Percentiles rank a stretch among this genome's conserved stretches.
These are phyloP conservation scores for Zaprionus obscuricornis DNA, from an alignment of 2,888 invertebrate species.

Conservation along the genomic window DNA sequence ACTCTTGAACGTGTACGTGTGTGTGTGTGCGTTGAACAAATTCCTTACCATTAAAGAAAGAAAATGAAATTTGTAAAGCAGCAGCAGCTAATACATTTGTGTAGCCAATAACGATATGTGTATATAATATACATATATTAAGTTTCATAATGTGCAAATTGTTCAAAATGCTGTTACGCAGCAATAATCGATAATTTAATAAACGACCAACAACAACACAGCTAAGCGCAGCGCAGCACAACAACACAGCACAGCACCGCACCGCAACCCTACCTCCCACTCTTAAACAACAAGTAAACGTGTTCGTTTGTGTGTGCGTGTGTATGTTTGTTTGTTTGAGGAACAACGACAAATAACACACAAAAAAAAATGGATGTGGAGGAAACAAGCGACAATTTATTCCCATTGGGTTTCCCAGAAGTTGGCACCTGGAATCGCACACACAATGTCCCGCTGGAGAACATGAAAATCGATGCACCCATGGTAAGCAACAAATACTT, in stretches of 20 bases:
- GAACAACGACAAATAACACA: constrained; percentile 13
- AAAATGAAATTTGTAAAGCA: constrained; percentile 46
- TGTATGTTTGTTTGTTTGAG: too few species aligned
- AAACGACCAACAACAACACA: constrained; percentile 30
- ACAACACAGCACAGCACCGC: too few species aligned
- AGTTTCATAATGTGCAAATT: constrained; percentile 37
- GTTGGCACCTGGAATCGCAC: constrained; percentile 86
- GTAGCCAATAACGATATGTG: too few species aligned
- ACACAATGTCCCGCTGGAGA: constrained; percentile 86
- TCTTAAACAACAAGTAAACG: neutral
- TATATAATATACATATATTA: constrained; percentile 26
- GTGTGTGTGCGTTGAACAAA: constrained; percentile 44
- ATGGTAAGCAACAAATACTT: constrained; percentile 83
- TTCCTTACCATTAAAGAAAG: constrained; percentile 36
- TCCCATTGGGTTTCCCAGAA: constrained; percentile 78
- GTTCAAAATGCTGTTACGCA: constrained; percentile 29
- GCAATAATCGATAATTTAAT: constrained; percentile 39
- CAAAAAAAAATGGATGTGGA: constrained; percentile 62
- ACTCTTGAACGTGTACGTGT: too few species aligned
- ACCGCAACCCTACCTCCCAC: constrained; percentile 5
- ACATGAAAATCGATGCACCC: constrained; percentile 91
- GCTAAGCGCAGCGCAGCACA: constrained; percentile 9
- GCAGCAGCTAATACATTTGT: constrained; percentile 20
- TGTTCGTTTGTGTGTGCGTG: too few species aligned
- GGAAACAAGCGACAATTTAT: constrained; percentile 71